Conservation (phyloP, 2,888 invertebrate species). For the Papilio protenor region DNA sequence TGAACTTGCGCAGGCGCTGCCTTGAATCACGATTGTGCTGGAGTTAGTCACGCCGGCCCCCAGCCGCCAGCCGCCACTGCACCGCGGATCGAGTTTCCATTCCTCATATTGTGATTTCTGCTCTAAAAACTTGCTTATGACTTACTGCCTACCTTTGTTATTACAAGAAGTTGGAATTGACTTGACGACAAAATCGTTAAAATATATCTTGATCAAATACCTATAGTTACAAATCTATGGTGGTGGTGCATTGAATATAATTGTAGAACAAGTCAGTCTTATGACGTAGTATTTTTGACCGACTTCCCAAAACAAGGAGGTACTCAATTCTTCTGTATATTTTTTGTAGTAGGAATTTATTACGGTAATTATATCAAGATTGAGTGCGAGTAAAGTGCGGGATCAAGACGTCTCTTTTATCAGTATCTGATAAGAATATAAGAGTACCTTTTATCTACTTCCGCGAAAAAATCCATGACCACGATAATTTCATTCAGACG, state of each 20-base stretch:
- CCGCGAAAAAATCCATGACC: constrained; percentile 23
- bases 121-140: constrained; percentile 35
- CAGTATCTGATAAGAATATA: constrained; percentile 35
- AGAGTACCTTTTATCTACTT: constrained; percentile 32
- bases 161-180: background rate
- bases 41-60: constrained; percentile 67
- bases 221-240: background rate
- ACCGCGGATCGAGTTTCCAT: constrained; percentile 48
- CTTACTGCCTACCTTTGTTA: background rate
- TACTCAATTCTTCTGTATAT: too few species aligned
- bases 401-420: constrained; percentile 2
- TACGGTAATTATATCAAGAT: background rate
- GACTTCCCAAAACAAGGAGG: too few species aligned
- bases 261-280: background rate
- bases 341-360: background rate
- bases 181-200: background rate
- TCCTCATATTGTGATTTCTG: constrained; percentile 47
- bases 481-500: constrained; percentile 32
- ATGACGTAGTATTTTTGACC: background rate
- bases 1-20: constrained; percentile 52
- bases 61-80: constrained; percentile 46
- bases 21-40: constrained; percentile 69
- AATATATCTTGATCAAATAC: background rate
- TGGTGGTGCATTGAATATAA: background rate
- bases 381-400: constrained; percentile 5